Evolutionary conservation across 2,888 invertebrate species (phyloP).

Genomic region (Cantharis nigra): DNA sequence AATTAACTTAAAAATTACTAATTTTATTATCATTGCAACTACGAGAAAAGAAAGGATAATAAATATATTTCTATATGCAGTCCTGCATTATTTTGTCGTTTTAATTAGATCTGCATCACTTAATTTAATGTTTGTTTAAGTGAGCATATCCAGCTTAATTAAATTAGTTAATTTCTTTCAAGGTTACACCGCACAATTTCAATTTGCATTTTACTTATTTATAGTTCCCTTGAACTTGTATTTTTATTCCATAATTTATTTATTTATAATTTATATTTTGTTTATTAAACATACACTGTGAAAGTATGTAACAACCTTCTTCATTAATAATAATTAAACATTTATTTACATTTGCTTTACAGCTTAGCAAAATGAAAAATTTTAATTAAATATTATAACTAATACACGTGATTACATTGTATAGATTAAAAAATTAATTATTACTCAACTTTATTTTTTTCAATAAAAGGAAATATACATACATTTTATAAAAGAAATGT

Average conservation of each 20-base stretch:
- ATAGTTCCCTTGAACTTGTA: not conserved
- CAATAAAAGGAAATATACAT: too few relatives aligned
- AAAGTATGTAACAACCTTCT: not conserved
- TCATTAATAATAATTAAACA: not conserved
- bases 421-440: not conserved
- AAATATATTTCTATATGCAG: conserved; percentile 1
- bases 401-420: not conserved
- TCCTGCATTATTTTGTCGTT: not conserved
- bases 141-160: not conserved
- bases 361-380: not conserved
- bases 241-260: not conserved
- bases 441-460: too few relatives aligned
- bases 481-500: too few relatives aligned
- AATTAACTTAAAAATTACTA: not conserved
- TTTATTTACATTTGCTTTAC: not conserved
- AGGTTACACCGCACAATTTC: not conserved
- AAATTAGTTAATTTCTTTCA: conserved; percentile 3
- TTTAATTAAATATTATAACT: not conserved
- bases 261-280: not conserved
- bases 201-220: not conserved
- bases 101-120: conserved; percentile 8
- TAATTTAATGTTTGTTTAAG: conserved; percentile 2
- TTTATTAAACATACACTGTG: not conserved
- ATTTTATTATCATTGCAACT: not conserved
- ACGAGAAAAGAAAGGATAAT: conserved; percentile 5